Conservation (phyloP, 2,113 vertebrate species). For the Australoheros scitulus region DNA sequence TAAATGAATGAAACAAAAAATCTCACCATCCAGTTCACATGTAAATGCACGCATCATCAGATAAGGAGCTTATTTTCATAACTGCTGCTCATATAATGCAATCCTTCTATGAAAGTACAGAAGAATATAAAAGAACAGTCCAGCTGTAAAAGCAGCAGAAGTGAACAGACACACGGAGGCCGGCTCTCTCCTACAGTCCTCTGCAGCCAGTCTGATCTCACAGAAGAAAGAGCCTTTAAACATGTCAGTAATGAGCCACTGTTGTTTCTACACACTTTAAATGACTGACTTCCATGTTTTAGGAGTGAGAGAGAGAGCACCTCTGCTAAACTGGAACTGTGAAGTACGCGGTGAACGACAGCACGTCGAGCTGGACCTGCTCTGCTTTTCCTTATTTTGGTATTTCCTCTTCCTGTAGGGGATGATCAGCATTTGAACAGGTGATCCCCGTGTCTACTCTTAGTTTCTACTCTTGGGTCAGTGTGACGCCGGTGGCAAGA, state of each 20-base stretch:
- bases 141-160: not conserved
- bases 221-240: not conserved
- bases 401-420: too few relatives aligned
- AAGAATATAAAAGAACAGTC: not conserved
- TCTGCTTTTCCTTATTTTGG: not conserved
- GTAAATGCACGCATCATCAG: not conserved
- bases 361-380: not conserved
- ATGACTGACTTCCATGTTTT: not conserved
- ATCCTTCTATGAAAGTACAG: not conserved
- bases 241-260: accelerated
- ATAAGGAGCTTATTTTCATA: too few relatives aligned
- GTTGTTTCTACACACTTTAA: not conserved
- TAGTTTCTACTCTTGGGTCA: too few relatives aligned
- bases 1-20: not conserved
- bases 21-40: not conserved
- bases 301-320: not conserved
- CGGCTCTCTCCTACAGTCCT: not conserved
- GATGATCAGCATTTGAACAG: too few relatives aligned
- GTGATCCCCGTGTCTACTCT: too few relatives aligned
- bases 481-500: too few relatives aligned
- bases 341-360: not conserved
- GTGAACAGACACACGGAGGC: not conserved
- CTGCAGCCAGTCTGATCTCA: not conserved
- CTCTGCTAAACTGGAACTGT: accelerated
- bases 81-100: not conserved